A percentile compares a stretch with the other conserved stretches of the same genome.
phyloP scores from a whole-genome alignment of 2,797 vertebrate species.

The Coregonus suidteri region DNA sequence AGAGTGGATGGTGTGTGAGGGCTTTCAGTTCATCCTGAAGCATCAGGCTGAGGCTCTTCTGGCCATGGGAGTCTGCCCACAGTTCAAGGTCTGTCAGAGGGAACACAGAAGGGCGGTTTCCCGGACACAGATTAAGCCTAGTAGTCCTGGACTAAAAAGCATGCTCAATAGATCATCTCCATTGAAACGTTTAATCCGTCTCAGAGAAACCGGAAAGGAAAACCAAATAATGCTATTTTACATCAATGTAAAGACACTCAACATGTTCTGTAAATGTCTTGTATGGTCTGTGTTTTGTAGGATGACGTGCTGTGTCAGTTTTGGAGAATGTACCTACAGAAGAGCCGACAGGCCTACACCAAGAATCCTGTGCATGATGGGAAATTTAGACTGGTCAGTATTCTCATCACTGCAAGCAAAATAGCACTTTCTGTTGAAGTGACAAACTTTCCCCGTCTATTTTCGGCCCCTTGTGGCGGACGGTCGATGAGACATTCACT shows the following conservation, averaged over 20 bases:
- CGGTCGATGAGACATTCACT: no score
- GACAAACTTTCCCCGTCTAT: neutral
- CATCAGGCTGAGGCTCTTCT: conserved; percentile 87
- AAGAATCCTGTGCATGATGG: conserved; percentile 28
- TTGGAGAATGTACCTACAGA: conserved; percentile 90
- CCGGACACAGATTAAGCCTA: neutral
- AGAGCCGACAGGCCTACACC: conserved; percentile 82
- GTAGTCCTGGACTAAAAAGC: no score
- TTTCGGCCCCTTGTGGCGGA: neutral
- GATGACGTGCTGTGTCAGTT: conserved; percentile 81
- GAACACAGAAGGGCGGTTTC: neutral
- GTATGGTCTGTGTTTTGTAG: conserved; percentile 60
- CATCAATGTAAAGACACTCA: neutral
- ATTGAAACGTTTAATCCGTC: neutral
- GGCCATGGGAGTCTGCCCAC: conserved; percentile 76
- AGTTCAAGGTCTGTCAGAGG: conserved; percentile 77
- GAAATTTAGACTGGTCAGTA: conserved; percentile 48
- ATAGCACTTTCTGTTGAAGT: neutral
- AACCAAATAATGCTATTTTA: neutral
- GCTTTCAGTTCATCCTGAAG: conserved; percentile 88
- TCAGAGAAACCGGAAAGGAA: neutral
- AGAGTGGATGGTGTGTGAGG: conserved; percentile 88
- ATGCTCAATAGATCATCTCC: neutral
- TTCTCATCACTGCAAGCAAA: neutral
- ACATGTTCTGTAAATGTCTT: neutral